A percentile compares a stretch with the other conserved stretches of the same genome.
Conservation (phyloP, 2,888 invertebrate genomes). For the Leptothorax acervorum region DNA sequence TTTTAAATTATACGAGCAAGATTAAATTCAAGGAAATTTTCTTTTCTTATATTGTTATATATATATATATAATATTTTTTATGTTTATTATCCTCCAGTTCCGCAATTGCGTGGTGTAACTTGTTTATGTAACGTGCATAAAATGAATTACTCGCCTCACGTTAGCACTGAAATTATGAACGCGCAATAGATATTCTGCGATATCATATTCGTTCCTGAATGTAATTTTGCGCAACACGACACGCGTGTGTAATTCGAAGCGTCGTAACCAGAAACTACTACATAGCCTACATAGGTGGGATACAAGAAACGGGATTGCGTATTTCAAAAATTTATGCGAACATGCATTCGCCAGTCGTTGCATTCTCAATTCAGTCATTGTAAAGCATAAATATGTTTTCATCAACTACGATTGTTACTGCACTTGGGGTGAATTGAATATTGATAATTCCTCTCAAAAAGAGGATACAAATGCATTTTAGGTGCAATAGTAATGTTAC, state of each 20-base stretch:
- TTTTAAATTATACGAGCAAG: neutral
- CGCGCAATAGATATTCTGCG: conserved; percentile 34
- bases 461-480: neutral
- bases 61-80: neutral
- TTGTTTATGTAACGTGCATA: neutral
- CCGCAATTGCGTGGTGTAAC: neutral
- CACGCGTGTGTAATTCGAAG: conserved; percentile 45
- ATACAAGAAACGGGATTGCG: conserved; percentile 14
- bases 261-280: conserved; percentile 43
- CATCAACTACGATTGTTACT: neutral
- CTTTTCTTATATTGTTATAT: neutral
- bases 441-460: neutral
- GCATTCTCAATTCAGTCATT: neutral
- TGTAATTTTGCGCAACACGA: conserved; percentile 49
- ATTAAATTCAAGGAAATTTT: neutral
- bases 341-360: neutral
- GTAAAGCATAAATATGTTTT: neutral
- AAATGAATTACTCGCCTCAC: conserved; percentile 33
- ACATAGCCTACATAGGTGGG: conserved; percentile 2
- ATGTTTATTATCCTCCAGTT: conserved; percentile 2
- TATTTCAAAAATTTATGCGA: conserved; percentile 14
- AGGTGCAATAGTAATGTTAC: neutral
- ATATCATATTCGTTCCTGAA: conserved; percentile 47
- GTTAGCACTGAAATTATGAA: conserved; percentile 54
- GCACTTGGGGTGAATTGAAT: neutral